phyloP scores from a whole-genome alignment of 2,113 vertebrate species.

The Anthoscopus minutus region DNA sequence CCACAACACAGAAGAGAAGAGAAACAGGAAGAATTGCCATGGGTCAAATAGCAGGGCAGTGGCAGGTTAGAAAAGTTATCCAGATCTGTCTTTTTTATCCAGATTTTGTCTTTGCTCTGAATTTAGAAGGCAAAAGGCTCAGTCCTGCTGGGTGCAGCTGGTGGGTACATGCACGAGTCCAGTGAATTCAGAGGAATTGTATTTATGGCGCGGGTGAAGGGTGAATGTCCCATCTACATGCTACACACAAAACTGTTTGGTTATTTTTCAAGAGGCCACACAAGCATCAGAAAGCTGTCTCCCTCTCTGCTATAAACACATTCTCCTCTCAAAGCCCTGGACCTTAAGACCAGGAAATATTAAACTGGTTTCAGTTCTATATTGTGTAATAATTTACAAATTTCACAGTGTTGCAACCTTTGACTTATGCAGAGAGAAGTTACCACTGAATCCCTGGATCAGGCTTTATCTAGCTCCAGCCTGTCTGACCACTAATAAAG shows the following conservation, averaged over 20 bases:
- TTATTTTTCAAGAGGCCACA: neutral
- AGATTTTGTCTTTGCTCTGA: neutral
- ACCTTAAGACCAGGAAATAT: neutral
- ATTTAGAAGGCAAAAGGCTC: neutral
- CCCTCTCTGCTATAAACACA: neutral
- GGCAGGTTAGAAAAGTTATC: conserved; percentile 14
- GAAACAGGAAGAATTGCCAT: conserved; percentile 26
- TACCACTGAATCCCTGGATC: neutral
- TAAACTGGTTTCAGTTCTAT: neutral
- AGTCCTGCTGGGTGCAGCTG: neutral
- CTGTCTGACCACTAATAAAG: conserved; percentile 52
- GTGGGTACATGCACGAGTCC: neutral
- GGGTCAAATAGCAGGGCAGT: conserved; percentile 17
- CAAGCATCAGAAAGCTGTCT: neutral
- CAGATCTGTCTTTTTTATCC: neutral
- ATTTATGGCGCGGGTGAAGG: neutral
- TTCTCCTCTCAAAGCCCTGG: neutral
- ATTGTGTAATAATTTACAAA: conserved; percentile 12
- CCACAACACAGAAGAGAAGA: neutral
- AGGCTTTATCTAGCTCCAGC: conserved; percentile 50
- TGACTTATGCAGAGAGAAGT: conserved; percentile 9
- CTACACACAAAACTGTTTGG: neutral
- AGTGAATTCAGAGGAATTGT: neutral
- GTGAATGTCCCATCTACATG: neutral
- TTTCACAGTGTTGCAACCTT: conserved; percentile 50